Conservation (phyloP, 2,797 vertebrate species). For the Poeciliopsis presidionis region DNA sequence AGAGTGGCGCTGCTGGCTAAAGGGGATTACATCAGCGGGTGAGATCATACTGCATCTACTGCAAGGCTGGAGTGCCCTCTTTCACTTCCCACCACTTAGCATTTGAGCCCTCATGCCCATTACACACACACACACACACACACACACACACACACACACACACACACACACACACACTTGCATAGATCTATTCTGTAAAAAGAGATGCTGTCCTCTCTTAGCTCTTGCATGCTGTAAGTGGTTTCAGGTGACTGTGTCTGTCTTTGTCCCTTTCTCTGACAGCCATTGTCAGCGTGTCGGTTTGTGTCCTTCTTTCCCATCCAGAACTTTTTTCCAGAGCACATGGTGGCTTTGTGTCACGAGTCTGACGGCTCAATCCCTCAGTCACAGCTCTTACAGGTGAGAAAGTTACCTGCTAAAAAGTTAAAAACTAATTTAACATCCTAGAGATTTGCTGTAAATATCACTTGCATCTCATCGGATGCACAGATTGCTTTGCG, state of each 20-base stretch:
- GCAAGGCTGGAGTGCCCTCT: conserved; percentile 57
- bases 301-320: conserved; percentile 55
- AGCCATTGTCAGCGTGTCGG: conserved; percentile 15
- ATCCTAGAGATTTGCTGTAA: neutral
- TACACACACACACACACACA: conserved; percentile 32
- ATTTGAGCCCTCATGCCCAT: conserved; percentile 56
- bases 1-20: conserved; percentile 76
- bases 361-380: conserved; percentile 92
- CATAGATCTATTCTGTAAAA: conserved; percentile 43
- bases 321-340: conserved; percentile 98
- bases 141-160: conserved; percentile 26
- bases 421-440: neutral
- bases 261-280: conserved; percentile 17
- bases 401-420: conserved; percentile 63
- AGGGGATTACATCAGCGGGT: conserved; percentile 82
- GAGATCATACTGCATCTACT: conserved; percentile 81
- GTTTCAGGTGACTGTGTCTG: conserved; percentile 44
- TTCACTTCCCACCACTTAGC: conserved; percentile 54
- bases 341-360: conserved; percentile 98
- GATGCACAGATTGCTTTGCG: neutral
- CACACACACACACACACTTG: conserved; percentile 24
- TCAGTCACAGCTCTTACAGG: conserved; percentile 94
- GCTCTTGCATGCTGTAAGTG: conserved; percentile 55
- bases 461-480: neutral
- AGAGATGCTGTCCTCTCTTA: conserved; percentile 48